Evolutionary conservation across 2,888 invertebrate species (phyloP).

Genomic region (Isoperla grammatica): DNA sequence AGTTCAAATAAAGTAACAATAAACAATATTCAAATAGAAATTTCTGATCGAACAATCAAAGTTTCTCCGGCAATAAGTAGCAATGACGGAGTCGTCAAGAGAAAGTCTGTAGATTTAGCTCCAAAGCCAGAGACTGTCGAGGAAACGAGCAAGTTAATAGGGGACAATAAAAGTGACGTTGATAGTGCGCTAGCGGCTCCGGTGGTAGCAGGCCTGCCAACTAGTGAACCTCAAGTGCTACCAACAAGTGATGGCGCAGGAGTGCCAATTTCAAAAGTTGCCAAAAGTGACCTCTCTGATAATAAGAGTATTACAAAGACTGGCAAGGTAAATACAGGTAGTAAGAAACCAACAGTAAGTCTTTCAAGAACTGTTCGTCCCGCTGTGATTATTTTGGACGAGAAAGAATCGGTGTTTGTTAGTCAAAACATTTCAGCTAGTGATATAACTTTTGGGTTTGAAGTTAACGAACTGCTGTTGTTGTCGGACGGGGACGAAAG

Average conservation of each 20-base stretch:
- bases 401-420: constrained; percentile 40
- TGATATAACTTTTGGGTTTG: constrained; percentile 75
- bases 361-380: constrained; percentile 46
- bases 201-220: not conserved
- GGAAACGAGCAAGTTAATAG: not conserved
- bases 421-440: constrained; percentile 45
- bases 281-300: constrained; percentile 16
- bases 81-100: not conserved
- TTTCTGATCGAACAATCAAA: not conserved
- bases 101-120: not conserved
- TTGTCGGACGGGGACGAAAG: constrained; percentile 35
- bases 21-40: constrained; percentile 3
- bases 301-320: not conserved
- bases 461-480: constrained; percentile 61
- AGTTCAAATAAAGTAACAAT: not conserved
- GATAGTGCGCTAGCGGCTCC: not conserved
- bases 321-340: no score
- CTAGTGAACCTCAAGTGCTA: no score
- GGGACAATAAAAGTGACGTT: not conserved
- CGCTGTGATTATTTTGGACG: constrained; percentile 67
- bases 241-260: no score
- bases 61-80: not conserved
- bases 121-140: not conserved
- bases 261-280: not conserved
- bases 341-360: constrained; percentile 14